phyloP scores from a whole-genome alignment of 2,797 vertebrate species.

The Acrocephalus scirpaceus region DNA sequence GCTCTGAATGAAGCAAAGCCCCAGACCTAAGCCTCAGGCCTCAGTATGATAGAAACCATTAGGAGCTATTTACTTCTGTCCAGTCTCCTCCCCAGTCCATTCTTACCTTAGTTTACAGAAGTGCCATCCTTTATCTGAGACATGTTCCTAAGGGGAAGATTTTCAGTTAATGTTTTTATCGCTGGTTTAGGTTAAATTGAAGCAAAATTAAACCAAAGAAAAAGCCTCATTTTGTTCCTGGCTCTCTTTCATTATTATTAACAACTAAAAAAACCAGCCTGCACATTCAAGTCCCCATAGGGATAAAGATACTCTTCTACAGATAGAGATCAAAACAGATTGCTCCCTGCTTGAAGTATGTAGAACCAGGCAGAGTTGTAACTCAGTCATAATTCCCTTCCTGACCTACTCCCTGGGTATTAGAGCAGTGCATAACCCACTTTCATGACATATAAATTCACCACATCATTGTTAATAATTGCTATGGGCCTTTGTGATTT shows the following conservation, averaged over 20 bases:
- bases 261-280: background rate
- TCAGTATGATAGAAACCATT: background rate
- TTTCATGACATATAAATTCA: constrained; percentile 32
- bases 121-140: background rate
- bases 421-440: background rate
- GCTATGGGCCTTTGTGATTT: constrained; percentile 43
- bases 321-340: background rate
- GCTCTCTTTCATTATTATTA: background rate
- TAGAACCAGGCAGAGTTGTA: background rate
- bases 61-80: background rate
- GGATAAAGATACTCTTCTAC: background rate
- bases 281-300: background rate
- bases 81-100: background rate
- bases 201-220: background rate
- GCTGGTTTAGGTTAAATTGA: background rate
- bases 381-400: background rate
- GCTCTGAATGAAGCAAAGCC: background rate
- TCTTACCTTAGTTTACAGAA: background rate
- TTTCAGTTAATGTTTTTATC: background rate
- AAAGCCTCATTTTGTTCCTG: background rate
- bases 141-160: background rate
- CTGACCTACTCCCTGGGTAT: constrained; percentile 12
- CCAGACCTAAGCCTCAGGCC: background rate
- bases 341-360: background rate
- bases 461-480: constrained; percentile 36